Evolutionary conservation across 2,797 vertebrate genomes (phyloP).

Genomic region (Aselliscus stoliczkanus): DNA sequence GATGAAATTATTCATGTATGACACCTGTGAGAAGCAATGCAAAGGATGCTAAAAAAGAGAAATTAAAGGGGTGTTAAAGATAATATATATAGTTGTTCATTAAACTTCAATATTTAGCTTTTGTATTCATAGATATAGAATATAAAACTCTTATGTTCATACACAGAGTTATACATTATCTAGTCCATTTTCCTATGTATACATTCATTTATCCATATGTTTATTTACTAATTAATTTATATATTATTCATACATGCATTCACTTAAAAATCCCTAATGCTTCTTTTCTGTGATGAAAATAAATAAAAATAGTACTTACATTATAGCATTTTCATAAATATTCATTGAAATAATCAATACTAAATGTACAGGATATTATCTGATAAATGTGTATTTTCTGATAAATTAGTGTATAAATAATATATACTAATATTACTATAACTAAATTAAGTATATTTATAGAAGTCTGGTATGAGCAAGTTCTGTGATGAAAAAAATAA

Average conservation of each 20-base stretch:
- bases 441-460: neutral
- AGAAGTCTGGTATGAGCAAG: neutral
- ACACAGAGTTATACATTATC: neutral
- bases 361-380: neutral
- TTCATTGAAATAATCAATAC: slow-evolving; percentile 17
- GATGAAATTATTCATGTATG: neutral
- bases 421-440: neutral
- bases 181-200: neutral
- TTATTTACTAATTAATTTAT: neutral
- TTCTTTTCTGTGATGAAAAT: slow-evolving; percentile 1
- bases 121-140: neutral
- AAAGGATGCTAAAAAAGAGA: neutral
- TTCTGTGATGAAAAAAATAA: neutral
- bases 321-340: neutral
- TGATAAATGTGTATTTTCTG: neutral
- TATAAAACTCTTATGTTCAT: neutral
- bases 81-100: neutral
- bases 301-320: neutral
- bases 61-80: neutral
- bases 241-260: neutral
- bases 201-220: neutral
- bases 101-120: neutral
- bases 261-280: neutral
- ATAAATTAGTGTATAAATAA: too few species aligned
- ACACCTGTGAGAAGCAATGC: neutral